Conservation (phyloP, 2,113 vertebrate genomes). For the Odontophorus gujanensis region DNA sequence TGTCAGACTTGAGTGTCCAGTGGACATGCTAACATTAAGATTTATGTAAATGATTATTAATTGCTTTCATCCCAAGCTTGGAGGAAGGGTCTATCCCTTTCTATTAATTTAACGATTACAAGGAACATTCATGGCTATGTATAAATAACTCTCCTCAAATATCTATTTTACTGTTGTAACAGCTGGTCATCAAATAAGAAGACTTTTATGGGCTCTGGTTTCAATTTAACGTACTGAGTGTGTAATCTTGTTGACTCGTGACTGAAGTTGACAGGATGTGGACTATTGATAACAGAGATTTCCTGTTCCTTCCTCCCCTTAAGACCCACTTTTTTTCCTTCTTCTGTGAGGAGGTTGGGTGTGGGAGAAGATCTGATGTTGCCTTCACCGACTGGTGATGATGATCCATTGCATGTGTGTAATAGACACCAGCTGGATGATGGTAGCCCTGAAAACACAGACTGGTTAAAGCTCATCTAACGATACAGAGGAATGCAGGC, state of each 20-base stretch:
- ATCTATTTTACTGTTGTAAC: background rate
- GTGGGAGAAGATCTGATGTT: background rate
- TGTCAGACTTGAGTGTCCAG: background rate
- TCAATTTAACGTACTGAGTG: slow-evolving; percentile 15
- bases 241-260: background rate
- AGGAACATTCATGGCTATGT: background rate
- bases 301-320: background rate
- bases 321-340: background rate
- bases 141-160: background rate
- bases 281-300: background rate
- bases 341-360: background rate
- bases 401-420: background rate
- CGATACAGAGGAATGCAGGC: background rate
- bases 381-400: background rate
- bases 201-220: background rate
- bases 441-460: background rate
- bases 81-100: background rate
- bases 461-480: background rate
- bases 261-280: slow-evolving; percentile 19
- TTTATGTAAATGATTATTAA: background rate
- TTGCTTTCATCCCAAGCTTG: background rate
- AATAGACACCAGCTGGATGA: slow-evolving; percentile 34
- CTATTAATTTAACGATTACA: background rate
- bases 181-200: background rate
- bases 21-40: background rate